Conservation (phyloP, 2,113 vertebrate species). For the Condylura cristata region DNA sequence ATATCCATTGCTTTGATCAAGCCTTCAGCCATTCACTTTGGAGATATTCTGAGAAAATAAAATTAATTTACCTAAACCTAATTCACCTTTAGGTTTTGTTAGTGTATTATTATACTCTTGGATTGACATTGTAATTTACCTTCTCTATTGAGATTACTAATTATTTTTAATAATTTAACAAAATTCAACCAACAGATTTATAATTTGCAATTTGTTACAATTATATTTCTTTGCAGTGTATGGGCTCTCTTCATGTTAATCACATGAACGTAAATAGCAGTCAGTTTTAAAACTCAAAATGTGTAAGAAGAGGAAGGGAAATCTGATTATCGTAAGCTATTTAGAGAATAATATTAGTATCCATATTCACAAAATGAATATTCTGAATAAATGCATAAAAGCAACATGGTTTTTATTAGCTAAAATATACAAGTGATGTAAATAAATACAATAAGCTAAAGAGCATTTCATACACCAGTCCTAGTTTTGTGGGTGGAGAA, state of each 20-base stretch:
- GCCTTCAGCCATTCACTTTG: slow-evolving; percentile 66
- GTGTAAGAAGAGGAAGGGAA: background rate
- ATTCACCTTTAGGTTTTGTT: slow-evolving; percentile 56
- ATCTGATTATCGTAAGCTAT: background rate
- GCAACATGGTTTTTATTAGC: background rate
- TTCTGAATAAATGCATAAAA: background rate
- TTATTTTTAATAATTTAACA: slow-evolving; percentile 12
- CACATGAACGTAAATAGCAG: background rate
- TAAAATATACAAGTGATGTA: background rate
- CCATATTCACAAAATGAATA: background rate
- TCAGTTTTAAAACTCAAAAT: background rate
- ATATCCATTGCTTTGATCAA: slow-evolving; percentile 28
- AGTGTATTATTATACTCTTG: slow-evolving; percentile 37
- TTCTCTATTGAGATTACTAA: slow-evolving; percentile 46
- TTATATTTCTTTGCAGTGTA: background rate
- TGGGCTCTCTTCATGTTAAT: background rate
- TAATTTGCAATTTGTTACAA: background rate
- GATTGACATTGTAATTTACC: slow-evolving; percentile 48
- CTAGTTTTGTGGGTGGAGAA: background rate
- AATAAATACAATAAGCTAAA: background rate
- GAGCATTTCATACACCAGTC: background rate
- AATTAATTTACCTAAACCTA: too few relatives aligned
- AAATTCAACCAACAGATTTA: slow-evolving; percentile 56
- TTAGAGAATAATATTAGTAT: background rate
- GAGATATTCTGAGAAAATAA: slow-evolving; percentile 50